A percentile compares a stretch with the other conserved stretches of the same genome.
Conservation (phyloP, 2,113 vertebrate genomes). For the Tautogolabrus adspersus region DNA sequence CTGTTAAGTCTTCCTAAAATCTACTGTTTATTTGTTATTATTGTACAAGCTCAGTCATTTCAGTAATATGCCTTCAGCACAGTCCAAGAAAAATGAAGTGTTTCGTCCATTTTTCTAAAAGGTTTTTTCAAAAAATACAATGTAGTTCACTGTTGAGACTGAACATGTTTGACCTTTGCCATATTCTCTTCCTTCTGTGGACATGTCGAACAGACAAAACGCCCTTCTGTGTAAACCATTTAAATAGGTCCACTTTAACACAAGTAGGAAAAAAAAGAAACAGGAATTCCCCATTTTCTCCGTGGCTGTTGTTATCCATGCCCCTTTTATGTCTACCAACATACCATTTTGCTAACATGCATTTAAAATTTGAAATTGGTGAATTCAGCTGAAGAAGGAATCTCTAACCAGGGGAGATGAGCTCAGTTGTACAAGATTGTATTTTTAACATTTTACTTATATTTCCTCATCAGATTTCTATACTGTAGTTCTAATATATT, state of each 20-base stretch:
- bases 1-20: conserved; percentile 45
- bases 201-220: background rate
- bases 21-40: conserved; percentile 32
- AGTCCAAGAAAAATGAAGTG: conserved; percentile 21
- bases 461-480: conserved; percentile 57
- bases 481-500: conserved; percentile 74
- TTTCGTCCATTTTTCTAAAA: conserved; percentile 7
- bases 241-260: background rate
- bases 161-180: conserved; percentile 13
- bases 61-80: conserved; percentile 53
- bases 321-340: conserved; percentile 5
- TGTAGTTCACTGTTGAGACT: background rate
- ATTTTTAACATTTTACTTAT: conserved; percentile 71
- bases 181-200: conserved; percentile 20
- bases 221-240: conserved; percentile 7
- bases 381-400: conserved; percentile 39
- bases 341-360: conserved; percentile 30
- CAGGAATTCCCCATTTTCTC: conserved; percentile 1
- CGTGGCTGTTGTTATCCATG: background rate
- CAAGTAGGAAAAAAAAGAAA: conserved; percentile 3
- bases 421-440: conserved; percentile 78
- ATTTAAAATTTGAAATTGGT: conserved; percentile 45
- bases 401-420: conserved; percentile 40
- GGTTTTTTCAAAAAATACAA: background rate
- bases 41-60: conserved; percentile 30